These are phyloP conservation scores for Oppia nitens DNA, from an alignment of 1,140 invertebrate species.

Conservation along the genomic window DNA sequence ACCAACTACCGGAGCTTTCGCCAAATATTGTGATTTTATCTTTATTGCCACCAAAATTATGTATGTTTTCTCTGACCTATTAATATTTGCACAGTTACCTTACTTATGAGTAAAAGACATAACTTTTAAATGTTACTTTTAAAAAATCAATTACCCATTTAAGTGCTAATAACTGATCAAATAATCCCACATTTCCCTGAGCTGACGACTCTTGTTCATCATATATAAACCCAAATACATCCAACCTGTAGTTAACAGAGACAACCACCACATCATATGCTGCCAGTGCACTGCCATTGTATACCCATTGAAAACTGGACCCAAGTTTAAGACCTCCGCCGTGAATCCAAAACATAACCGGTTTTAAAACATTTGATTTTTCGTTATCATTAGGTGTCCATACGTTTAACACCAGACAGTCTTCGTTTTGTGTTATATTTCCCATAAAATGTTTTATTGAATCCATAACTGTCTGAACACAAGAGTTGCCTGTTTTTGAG, in stretches of 20 bases:
- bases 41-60: constrained; percentile 23
- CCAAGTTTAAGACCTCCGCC: constrained; percentile 13
- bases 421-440: constrained; percentile 35
- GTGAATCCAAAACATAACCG: constrained; percentile 17
- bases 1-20: constrained; percentile 26
- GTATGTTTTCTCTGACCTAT: constrained; percentile 29
- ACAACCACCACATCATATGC: constrained; percentile 43
- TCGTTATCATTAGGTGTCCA: constrained; percentile 21
- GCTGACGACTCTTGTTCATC: constrained; percentile 44
- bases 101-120: too few species aligned
- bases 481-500: too few species aligned
- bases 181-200: constrained; percentile 44
- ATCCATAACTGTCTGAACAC: too few species aligned
- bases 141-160: constrained; percentile 27
- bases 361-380: neutral
- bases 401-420: constrained; percentile 33
- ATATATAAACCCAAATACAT: constrained; percentile 11
- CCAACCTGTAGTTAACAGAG: constrained; percentile 35
- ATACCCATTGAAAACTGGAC: constrained; percentile 3
- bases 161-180: constrained; percentile 1
- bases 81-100: too few species aligned
- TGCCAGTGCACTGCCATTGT: constrained; percentile 59
- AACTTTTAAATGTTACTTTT: too few species aligned
- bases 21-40: constrained; percentile 29
- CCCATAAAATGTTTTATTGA: too few species aligned